Base-by-base conservation (phyloP, 1,140 invertebrate genomes). In the Whitmania pigra region DNA sequence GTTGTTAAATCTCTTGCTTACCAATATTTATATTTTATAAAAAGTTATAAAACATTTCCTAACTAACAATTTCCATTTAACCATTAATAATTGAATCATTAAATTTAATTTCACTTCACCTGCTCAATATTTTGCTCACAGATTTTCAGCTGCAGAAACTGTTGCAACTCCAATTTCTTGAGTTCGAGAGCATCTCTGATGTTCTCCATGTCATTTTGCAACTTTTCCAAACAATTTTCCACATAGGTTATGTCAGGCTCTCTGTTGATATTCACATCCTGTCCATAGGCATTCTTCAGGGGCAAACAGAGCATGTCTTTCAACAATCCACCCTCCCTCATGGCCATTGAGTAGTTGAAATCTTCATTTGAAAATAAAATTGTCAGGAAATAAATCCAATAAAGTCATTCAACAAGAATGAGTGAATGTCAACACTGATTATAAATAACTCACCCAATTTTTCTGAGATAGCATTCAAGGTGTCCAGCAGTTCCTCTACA, bases 291-390 rank as follows among this genome's bases (percentile, higher is more conserved):
- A 80, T 90, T 89, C 81, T 90, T 90, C 57, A 90, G 86, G 15
- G 89, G 89, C 83, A 90, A 87, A 11, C 89, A 88, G 69, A 91
- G 83, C 79, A 90, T 86, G 79, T 90, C 89, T 29, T 89, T 87
- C 40, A 91, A 81, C 77, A 88, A 89, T 79, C 90, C 89, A 20
- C 89, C 89, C 81, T 90, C 88, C 75, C 87, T 75, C 60, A 79
- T 63, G 25, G 79, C 78, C 70, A 78, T 73, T 31, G 77, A 73
- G 20, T 77, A 77, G 54, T 77, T 73, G 18, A 66, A 25, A 71
- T 79, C 80, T 82, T 73, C 17, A 77, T n/a, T n/a, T n/a, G n/a
- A n/a, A n/a, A 74, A 27, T 55, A 40, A 31, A 13, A 63, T 63
- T 49, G 5, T 49, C 5, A 17, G 15, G 11, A 49, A 11, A 49